These are phyloP conservation scores for Palythoa caribaeorum DNA, from an alignment of 92 coral and sea anemone genomes.

Conservation along the genomic window DNA sequence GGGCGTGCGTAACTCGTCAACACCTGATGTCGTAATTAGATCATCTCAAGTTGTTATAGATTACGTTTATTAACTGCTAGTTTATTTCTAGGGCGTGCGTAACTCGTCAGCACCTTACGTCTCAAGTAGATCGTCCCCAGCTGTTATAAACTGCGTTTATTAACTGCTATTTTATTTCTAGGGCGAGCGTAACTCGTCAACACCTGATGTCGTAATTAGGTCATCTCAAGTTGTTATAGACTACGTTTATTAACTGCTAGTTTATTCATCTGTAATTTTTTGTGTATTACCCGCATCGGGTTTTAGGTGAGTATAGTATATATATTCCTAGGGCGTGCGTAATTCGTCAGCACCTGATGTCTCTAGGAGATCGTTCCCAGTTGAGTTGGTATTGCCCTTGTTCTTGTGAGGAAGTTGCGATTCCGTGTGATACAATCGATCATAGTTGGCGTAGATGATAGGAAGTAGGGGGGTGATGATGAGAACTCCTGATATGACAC, in stretches of 20 bases:
- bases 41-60: not conserved
- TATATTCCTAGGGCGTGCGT: not conserved
- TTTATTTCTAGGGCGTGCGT: not conserved
- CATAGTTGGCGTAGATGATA: slow-evolving; percentile 61
- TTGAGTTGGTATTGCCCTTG: slow-evolving; percentile 7
- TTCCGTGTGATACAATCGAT: slow-evolving; percentile 26
- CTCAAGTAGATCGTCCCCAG: slow-evolving; percentile 4
- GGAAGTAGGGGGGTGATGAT: slow-evolving; percentile 66
- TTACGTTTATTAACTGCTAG: not conserved
- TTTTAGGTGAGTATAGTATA: not conserved
- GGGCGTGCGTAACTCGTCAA: not conserved
- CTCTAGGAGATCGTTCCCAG: not conserved
- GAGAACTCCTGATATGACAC: slow-evolving; percentile 57
- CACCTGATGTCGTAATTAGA: not conserved
- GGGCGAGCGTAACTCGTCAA: not conserved
- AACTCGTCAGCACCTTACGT: slow-evolving; percentile 1
- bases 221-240: not conserved
- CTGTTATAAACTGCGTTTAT: not conserved
- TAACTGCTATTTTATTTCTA: too few relatives aligned
- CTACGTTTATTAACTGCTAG: not conserved
- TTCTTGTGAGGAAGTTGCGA: not conserved
- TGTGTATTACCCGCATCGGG: too few relatives aligned
- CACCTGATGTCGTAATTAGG: not conserved
- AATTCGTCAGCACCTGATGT: not conserved
- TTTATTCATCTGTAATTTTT: too few relatives aligned